Percentiles rank a stretch among this genome's conserved stretches.
These are phyloP conservation scores for Sebastes minor DNA, from an alignment of 2,797 vertebrate genomes.

Conservation along the genomic window DNA sequence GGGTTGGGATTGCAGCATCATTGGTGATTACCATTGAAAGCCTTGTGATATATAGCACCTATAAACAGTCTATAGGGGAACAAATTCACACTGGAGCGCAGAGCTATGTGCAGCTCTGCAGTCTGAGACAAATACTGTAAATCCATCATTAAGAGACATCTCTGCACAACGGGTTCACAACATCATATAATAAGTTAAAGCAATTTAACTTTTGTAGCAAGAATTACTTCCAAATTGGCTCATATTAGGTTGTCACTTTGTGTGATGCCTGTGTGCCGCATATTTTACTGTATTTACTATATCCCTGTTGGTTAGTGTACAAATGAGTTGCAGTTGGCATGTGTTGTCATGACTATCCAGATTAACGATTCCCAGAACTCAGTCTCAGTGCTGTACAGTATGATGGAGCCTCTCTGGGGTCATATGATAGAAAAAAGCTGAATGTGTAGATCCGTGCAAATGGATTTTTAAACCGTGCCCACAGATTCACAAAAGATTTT, in stretches of 20 bases:
- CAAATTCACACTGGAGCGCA: conserved; percentile 19
- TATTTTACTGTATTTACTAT: background rate
- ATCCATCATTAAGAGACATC: conserved; percentile 35
- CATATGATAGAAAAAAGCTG: background rate
- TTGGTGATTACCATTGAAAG: conserved; percentile 69
- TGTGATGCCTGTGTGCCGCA: background rate
- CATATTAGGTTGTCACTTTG: background rate
- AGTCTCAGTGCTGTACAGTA: background rate
- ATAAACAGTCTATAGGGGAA: conserved; percentile 52
- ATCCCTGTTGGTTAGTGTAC: background rate
- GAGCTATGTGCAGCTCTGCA: background rate
- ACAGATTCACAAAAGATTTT: background rate
- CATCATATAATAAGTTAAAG: conserved; percentile 6
- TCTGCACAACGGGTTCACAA: background rate
- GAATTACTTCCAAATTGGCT: background rate
- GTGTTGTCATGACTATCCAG: background rate
- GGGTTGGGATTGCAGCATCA: conserved; percentile 66
- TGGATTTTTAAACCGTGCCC: background rate
- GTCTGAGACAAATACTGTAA: conserved; percentile 23
- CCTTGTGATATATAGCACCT: conserved; percentile 60
- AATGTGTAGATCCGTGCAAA: background rate
- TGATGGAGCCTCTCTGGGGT: background rate
- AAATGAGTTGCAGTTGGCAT: background rate
- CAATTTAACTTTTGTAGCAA: background rate
- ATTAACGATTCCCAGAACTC: background rate